These are phyloP conservation scores for Dusona sp. DNA, from an alignment of 2,888 invertebrate species.

Conservation along the genomic window DNA sequence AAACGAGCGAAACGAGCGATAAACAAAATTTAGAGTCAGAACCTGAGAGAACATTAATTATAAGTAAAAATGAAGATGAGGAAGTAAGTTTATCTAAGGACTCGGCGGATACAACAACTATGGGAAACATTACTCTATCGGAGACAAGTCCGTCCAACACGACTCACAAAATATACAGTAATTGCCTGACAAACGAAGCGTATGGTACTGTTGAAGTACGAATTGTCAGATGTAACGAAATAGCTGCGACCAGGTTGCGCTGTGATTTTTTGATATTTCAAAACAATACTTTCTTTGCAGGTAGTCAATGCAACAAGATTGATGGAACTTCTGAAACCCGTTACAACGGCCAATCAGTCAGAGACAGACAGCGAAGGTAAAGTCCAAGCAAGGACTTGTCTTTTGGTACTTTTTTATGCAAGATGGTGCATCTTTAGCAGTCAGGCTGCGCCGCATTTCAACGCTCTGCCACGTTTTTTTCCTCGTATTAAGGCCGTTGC, in stretches of 20 bases:
- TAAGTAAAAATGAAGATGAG: conserved; percentile 31
- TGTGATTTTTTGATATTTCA: neutral
- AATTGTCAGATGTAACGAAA: neutral
- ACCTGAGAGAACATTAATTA: neutral
- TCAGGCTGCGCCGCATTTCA: conserved; percentile 95
- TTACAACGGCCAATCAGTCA: conserved; percentile 88
- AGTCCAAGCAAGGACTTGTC: conserved; percentile 88
- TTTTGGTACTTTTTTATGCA: conserved; percentile 95
- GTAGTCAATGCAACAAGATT: conserved; percentile 90
- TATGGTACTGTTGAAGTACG: conserved; percentile 82
- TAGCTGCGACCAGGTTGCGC: neutral
- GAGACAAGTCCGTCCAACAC: conserved; percentile 55
- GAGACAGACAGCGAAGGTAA: conserved; percentile 83
- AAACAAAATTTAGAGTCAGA: neutral
- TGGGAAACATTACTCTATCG: conserved; percentile 60
- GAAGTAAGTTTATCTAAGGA: neutral
- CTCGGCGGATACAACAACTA: neutral
- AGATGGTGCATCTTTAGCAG: conserved; percentile 96
- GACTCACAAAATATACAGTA: conserved; percentile 63
- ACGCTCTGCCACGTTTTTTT: conserved; percentile 94
- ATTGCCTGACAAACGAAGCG: conserved; percentile 78
- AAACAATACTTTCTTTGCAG: conserved; percentile 78
- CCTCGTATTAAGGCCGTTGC: conserved; percentile 95
- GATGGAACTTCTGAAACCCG: conserved; percentile 89
- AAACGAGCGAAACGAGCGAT: conserved; percentile 6